These are phyloP conservation scores for Tolypeutes matacus DNA, from an alignment of 2,797 vertebrate genomes.

Conservation along the genomic window DNA sequence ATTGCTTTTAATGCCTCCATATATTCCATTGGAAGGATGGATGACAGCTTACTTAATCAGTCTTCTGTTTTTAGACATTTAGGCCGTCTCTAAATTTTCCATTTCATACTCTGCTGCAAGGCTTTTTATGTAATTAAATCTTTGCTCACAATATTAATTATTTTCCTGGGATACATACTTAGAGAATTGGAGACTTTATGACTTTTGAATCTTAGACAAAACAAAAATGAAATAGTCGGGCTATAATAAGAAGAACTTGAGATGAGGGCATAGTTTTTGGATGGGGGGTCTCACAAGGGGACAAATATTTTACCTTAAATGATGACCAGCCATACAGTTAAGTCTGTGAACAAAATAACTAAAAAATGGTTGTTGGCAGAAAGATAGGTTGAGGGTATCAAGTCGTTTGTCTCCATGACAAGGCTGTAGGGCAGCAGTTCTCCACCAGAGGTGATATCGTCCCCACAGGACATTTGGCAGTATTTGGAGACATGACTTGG, in stretches of 20 bases:
- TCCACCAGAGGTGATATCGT: neutral
- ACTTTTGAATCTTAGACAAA: conserved; percentile 31
- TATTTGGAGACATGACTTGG: neutral
- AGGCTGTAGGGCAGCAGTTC: neutral
- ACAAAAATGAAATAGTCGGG: neutral
- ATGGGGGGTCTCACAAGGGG: neutral
- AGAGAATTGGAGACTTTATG: neutral
- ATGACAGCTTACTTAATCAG: neutral
- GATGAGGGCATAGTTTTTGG: neutral
- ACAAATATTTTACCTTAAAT: neutral
- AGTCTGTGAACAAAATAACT: neutral
- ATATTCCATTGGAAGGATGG: neutral
- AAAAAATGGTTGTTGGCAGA: neutral
- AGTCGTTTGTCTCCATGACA: neutral
- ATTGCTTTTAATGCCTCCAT: neutral
- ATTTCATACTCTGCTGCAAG: conserved; percentile 11
- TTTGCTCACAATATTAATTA: conserved; percentile 44
- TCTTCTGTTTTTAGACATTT: neutral
- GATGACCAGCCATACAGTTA: neutral
- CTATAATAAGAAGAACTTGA: neutral
- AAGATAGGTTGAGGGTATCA: neutral
- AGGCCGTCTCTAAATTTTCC: neutral
- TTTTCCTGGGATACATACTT: conserved; percentile 15
- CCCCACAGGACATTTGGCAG: neutral
- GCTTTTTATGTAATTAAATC: conserved; percentile 30